phyloP scores from a whole-genome alignment of 2,888 invertebrate genomes.

The Leptodirus hochenwartii region DNA sequence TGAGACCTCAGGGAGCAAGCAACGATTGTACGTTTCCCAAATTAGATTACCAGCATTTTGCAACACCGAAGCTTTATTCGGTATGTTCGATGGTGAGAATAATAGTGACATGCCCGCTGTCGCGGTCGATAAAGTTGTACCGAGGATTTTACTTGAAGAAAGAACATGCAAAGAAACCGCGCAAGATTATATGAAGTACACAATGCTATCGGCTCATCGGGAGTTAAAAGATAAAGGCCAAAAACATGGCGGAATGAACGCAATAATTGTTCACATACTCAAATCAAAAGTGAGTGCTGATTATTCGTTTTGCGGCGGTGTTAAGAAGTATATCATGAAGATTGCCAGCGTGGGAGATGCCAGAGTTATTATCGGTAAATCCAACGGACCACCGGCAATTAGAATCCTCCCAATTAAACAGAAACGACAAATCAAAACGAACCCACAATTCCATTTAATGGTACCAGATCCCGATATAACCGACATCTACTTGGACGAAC shows the following conservation, averaged over 20 bases:
- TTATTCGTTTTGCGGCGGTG: slow-evolving; percentile 38
- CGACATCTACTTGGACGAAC: slow-evolving; percentile 58
- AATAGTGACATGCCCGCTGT: slow-evolving; percentile 44
- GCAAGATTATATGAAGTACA: slow-evolving; percentile 69
- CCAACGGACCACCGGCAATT: slow-evolving; percentile 29
- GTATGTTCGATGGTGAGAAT: slow-evolving; percentile 66
- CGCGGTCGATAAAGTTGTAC: slow-evolving; percentile 54
- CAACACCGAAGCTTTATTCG: slow-evolving; percentile 64
- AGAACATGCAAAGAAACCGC: slow-evolving; percentile 63
- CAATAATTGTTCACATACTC: slow-evolving; percentile 54
- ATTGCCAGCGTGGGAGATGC: slow-evolving; percentile 63
- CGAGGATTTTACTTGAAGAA: slow-evolving; percentile 64
- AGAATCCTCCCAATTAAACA: slow-evolving; percentile 39
- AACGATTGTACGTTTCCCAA: slow-evolving; percentile 60
- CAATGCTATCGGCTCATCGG: slow-evolving; percentile 60
- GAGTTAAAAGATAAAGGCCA: slow-evolving; percentile 58
- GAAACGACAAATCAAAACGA: slow-evolving; percentile 45
- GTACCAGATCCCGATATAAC: slow-evolving; percentile 61
- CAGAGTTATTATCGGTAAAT: slow-evolving; percentile 48
- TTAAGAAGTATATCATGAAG: slow-evolving; percentile 46
- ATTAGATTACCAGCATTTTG: slow-evolving; percentile 61
- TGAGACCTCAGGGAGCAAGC: slow-evolving; percentile 58
- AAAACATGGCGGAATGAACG: slow-evolving; percentile 53
- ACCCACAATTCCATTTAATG: slow-evolving; percentile 44
- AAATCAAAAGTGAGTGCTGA: slow-evolving; percentile 37